Base-by-base conservation (phyloP, 2,113 vertebrate genomes). In the Perca flavescens region DNA sequence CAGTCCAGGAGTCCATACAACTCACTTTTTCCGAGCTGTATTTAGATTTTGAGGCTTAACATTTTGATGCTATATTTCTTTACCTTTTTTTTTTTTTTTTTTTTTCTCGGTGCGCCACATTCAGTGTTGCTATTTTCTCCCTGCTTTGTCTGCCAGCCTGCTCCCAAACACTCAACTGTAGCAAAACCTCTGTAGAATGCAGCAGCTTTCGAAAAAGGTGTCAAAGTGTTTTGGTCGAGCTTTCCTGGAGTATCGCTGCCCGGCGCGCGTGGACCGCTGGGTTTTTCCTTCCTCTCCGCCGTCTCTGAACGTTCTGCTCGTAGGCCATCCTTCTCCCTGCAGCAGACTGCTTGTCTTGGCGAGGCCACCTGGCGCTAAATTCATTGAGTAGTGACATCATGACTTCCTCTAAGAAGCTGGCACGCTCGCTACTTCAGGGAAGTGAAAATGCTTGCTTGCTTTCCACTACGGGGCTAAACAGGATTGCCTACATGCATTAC, bases 1-100 rank as follows among this genome's bases (percentile, higher is more conserved):
- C 83, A 52, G 79, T 86, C 74, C 57, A 67, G 80, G 84, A 90
- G 68, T 90, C 84, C 77, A 79, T 50, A 2, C 14, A 64, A 80
- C 49, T 5, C 1, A 70, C 79, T 62, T 11, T 17, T 62, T 40
- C n/a, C 16, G 19, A 58, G 43, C 57, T 72, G 56, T 79, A 28
- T 73, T 85, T 73, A 50, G 31, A n/a, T 60, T 87, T 78, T 49
- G 15, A 63, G 54, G 14, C 53, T 47, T 19, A 22, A 6, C 2
- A 17, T 60, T 80, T 66, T 15, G 19, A 40, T 60, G 40, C 36
- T 31, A 6, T 40, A 9, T 72, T 53, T 4, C 3, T 66, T 68
- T 54, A 19, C 17, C 68, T 52, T 56, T 62, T 61, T 19, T 52
- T 56, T 62, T 61, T n/a, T n/a, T n/a, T 16, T 22, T 4, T 9